phyloP scores from a whole-genome alignment of 2,797 vertebrate genomes.

The Sebastes miniatus region DNA sequence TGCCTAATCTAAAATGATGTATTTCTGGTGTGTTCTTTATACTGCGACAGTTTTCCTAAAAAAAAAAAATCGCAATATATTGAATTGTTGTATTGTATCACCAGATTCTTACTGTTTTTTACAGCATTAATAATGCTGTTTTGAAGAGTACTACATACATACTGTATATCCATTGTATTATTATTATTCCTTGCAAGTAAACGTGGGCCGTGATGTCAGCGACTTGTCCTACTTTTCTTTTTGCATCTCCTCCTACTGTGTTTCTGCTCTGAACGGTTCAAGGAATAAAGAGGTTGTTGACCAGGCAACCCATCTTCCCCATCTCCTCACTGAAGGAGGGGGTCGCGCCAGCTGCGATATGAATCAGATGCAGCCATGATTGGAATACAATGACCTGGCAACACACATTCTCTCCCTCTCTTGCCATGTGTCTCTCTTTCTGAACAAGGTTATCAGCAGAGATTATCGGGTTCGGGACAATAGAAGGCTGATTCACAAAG shows the following conservation, averaged over 20 bases:
- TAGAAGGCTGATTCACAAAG: slow-evolving; percentile 24
- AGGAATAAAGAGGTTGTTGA: slow-evolving; percentile 49
- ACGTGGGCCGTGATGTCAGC: background rate
- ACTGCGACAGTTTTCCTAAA: too few species aligned
- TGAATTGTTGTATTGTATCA: too few species aligned
- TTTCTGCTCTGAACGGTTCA: slow-evolving; percentile 11
- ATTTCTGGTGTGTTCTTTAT: too few species aligned
- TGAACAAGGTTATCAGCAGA: slow-evolving; percentile 67
- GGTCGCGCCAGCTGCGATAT: slow-evolving; percentile 50
- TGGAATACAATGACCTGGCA: slow-evolving; percentile 64
- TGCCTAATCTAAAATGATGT: too few species aligned
- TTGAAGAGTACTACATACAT: background rate
- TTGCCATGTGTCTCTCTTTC: slow-evolving; percentile 13
- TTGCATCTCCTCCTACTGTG: background rate
- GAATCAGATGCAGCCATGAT: slow-evolving; percentile 64
- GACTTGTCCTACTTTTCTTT: background rate
- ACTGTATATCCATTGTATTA: background rate
- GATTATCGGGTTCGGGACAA: slow-evolving; percentile 63
- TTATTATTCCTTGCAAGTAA: background rate
- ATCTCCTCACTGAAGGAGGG: slow-evolving; percentile 33
- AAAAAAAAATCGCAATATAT: too few species aligned
- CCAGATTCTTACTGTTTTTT: background rate
- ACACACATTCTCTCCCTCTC: slow-evolving; percentile 3
- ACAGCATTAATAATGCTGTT: background rate
- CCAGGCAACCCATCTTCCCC: slow-evolving; percentile 45